Evolutionary conservation across 2,888 invertebrate species (phyloP).

Genomic region (Scaptomyza flava): DNA sequence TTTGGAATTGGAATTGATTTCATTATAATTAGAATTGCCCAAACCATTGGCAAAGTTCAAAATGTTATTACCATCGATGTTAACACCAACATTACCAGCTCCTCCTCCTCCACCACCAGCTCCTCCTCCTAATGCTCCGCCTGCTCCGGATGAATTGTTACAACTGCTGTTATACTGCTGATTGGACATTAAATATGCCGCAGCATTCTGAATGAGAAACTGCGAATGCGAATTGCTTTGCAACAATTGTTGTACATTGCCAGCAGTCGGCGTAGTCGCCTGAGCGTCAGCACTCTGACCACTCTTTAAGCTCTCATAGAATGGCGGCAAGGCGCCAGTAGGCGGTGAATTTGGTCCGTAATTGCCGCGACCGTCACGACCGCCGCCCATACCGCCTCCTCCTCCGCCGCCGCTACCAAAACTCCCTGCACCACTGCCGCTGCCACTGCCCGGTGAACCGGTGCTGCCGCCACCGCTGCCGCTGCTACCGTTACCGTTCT

Average conservation of each 20-base stretch:
- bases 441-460: slow-evolving; percentile 66
- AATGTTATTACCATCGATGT: slow-evolving; percentile 82
- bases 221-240: slow-evolving; percentile 85
- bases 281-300: slow-evolving; percentile 86
- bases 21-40: slow-evolving; percentile 75
- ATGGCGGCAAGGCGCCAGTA: slow-evolving; percentile 94
- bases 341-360: slow-evolving; percentile 95
- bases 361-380: slow-evolving; percentile 92
- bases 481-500: slow-evolving; percentile 57
- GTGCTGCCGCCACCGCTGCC: slow-evolving; percentile 70
- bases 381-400: slow-evolving; percentile 90
- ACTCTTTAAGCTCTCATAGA: slow-evolving; percentile 93
- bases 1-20: slow-evolving; percentile 76
- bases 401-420: slow-evolving; percentile 90
- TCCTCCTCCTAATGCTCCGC: slow-evolving; percentile 19
- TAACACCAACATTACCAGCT: slow-evolving; percentile 30
- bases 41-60: slow-evolving; percentile 81
- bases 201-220: slow-evolving; percentile 87
- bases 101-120: slow-evolving; percentile 66
- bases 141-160: slow-evolving; percentile 16
- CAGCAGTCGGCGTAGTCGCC: slow-evolving; percentile 42
- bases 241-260: slow-evolving; percentile 24
- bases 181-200: slow-evolving; percentile 86
- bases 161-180: slow-evolving; percentile 60
- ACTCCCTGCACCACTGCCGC: slow-evolving; percentile 86